Base-by-base conservation (phyloP, 2,797 vertebrate genomes). In the Gymnothorax javanicus region DNA sequence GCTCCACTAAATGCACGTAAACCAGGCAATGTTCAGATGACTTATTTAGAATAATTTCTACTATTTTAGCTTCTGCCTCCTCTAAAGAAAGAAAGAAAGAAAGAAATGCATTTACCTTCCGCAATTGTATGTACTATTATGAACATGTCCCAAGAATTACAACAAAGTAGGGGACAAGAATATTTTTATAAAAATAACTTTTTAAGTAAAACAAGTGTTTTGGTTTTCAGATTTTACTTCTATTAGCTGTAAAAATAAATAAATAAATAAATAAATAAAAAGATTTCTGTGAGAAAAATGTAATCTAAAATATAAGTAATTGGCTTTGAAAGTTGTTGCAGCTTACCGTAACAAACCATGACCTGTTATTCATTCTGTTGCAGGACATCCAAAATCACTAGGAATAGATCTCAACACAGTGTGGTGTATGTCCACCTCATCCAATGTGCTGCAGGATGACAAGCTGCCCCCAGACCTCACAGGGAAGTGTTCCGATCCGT, bases 271-370 rank as follows among this genome's bases (percentile, higher is more conserved):
- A n/a, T n/a, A n/a, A n/a, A n/a, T n/a, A 52, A 13, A 86, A 91
- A 81, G 89, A 91, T 90, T 91, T 92, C 92, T 11, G 59, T 64
- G 60, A 58, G 1, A 89, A 33, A 88, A 90, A 83, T 71, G n/a
- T 89, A 84, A 84, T 58, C 12, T 87, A 13, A 73, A 67, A 77
- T 86, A 33, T 58, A 87, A 59, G 84, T 60, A 69, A 87, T 50
- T 84, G 27, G 56, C 43, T 57, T 52, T 90, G 88, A 69, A 77
- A 79, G 89, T 15, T 56, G 86, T 87, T 90, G 81, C 89, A 88
- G 86, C 86, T 89, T 89, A 81, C 88, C 86, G 87, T 73, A 56
- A 87, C 82, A 33, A 89, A 94, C 94, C 94, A 93, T 93, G 86
- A 85, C 54, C 59, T 87, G 25, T 9, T 13, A 69, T 86, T 81